Base-by-base conservation (phyloP, 2,113 vertebrate species). In the Cebidichthys violaceus region DNA sequence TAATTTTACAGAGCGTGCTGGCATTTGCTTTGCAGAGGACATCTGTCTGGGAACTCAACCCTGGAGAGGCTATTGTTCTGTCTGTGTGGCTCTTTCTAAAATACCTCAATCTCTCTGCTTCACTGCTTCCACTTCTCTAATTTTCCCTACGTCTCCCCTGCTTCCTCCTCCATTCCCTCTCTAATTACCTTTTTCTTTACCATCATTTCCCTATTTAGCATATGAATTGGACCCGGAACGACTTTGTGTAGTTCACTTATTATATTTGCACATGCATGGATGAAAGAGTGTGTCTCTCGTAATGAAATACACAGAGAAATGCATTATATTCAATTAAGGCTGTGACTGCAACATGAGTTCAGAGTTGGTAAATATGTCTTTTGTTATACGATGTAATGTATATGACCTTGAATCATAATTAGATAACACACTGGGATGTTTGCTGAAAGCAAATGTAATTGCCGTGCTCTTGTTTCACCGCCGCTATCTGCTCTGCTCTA, bases 111-210 rank as follows among this genome's bases (percentile, higher is more conserved):
- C 55, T 74, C 57, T 74, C 55, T 55, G 75, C 77, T 79, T 81
- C 78, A 84, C 0, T 82, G 84, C 72, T 20, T 88, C 79, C 79
- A 86, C 71, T 85, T 84, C 88, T 85, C 75, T 79, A 31, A 89
- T 90, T 86, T 89, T 24, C 69, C 75, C 69, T 45, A 47, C 68
- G 59, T 77, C 66, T 76, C 67, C 80, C 62, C 54, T 62, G 64
- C 75, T 86, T 66, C 65, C 68, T 84, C 60, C 78, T 52, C 47
- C 18, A 33, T 61, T 85, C 50, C 70, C 43, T 55, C 86, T 79
- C 79, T 88, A 88, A 90, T 93, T 85, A 88, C 84, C 78, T 75
- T 71, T 77, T 88, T 81, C 72, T 82, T 87, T 57, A 70, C 86
- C 82, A 75, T 88, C 72, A 84, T 79, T 89, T 89, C 50, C 80